Base-by-base conservation (phyloP, 2,888 invertebrate species). In the Copidosoma aretas region DNA sequence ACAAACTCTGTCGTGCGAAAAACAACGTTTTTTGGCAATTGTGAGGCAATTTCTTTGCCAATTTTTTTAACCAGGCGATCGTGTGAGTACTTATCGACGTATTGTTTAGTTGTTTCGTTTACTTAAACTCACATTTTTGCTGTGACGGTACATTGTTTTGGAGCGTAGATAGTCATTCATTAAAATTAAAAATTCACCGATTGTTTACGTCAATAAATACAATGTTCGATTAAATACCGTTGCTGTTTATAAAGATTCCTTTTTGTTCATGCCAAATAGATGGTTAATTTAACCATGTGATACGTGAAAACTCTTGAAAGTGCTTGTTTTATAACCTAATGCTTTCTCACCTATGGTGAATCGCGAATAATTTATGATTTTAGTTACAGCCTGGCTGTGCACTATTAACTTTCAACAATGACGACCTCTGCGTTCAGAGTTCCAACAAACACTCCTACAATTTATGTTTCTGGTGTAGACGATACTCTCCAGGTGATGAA, bases 401-500 rank as follows among this genome's bases (percentile, higher is more conserved):
- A 46, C 17, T 46, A 17, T 15, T 46, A 12, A 41, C 8, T 10
- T 10, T 17, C 14, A 46, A 46, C 43, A 46, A 46, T 17, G 17
- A 46, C 17, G 43, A 12, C 43, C 2, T 8, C 43, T 46, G n/a
- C 14, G 22, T 63, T 68, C 19, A 68, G 43, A 64, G 17, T 67
- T 19, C 58, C 60, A 12, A 1, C 52, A n/a, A 32, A 63, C 15
- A 21, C 70, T 19, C 72, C 70, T 41, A 14, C n/a, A 25, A 54
- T 68, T 1, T 71, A 71, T 68, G 4, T 17, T 15, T 54, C 46
- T 32, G 60, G 46, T 39, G 66, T 72, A 3, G 66, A 72, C 54
- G 68, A 60, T 17, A 68, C 52, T 56, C n/a, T 67, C 12, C 17
- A 21, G 32, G 12, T 10, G 4, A 72, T 72, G 72, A 54, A 61